Conservation (phyloP, 2,113 vertebrate genomes). For the Psittacus erithacus region DNA sequence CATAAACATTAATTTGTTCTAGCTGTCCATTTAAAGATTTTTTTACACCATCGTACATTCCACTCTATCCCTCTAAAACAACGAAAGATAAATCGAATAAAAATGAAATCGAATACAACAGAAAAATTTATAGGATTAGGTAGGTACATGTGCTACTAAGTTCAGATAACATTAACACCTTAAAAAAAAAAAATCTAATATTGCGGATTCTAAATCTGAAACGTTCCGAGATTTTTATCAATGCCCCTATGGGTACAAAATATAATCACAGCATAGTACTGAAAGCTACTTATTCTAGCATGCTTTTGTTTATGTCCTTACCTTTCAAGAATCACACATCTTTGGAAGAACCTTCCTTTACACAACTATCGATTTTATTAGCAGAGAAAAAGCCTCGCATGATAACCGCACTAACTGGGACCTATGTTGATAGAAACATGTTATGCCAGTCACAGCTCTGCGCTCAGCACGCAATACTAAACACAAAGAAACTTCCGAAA, state of each 20-base stretch:
- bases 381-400: not conserved
- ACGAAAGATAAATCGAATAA: not conserved
- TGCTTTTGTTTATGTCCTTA: not conserved
- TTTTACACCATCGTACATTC: not conserved
- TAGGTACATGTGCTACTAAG: fast-evolving
- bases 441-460: not conserved
- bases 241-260: not conserved
- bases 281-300: not conserved
- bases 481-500: not conserved
- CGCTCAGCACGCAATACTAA: not conserved
- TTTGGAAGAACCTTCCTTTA: not conserved
- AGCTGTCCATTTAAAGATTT: not conserved
- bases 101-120: not conserved
- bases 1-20: not conserved
- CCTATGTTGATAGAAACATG: not conserved
- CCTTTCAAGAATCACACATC: not conserved
- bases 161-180: not conserved
- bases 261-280: not conserved
- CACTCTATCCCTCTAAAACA: not conserved
- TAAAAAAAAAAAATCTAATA: not conserved
- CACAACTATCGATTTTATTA: not conserved
- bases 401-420: not conserved
- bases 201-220: not conserved
- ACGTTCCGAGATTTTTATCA: not conserved
- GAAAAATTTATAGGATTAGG: not conserved